Evolutionary conservation across 2,797 vertebrate genomes (phyloP), one percentile per base, ranked within the genome.

Genomic region (Gymnothorax reevesii): DNA sequence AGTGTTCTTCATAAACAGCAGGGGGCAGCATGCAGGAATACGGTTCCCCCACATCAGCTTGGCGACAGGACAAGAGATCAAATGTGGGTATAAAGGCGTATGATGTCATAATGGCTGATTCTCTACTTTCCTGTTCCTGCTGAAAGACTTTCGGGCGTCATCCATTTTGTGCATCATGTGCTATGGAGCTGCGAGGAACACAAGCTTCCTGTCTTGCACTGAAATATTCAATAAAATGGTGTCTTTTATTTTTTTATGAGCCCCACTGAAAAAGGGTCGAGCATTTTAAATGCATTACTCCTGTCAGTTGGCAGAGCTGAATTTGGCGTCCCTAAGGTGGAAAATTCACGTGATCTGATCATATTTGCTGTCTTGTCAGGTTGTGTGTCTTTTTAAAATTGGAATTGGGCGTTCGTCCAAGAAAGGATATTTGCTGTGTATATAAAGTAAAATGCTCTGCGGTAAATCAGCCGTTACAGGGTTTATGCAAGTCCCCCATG

Each of bases 241-340:
- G 55, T 86, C 90, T 87, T 89, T 94, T 94, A 93, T 87, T 93
- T 92, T 94, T 95, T 94, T 87, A 94, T 93, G 88, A 90, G 55
- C n/a, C 22, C 55, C 87, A 86, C 86, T 94, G 85, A 93, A 92
- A 94, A 91, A 91, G 54, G 86, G 86, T 84, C 90, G 91, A 92
- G 91, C 92, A 91, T 88, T 92, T 90, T 89, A 88, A 92, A 89
- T 95, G 92, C 88, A 77, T 33, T 75, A 10, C 66, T 73, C 80
- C 54, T 54, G 75, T 54, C n/a, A 71, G 42, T 55, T 20, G 17
- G 71, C 17, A 27, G 69, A 27, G 15, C 66, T 57, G 17, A 52
- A 25, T 12, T 9, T 55, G 25, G 55, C 54, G 10, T 13, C 66
- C 9, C 8, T 57, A 54, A 59, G 55, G 22, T 57, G 60, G 64